Percentiles rank a stretch among this genome's conserved stretches.
phyloP scores from a whole-genome alignment of 2,113 vertebrate species.

The Morone chrysops region DNA sequence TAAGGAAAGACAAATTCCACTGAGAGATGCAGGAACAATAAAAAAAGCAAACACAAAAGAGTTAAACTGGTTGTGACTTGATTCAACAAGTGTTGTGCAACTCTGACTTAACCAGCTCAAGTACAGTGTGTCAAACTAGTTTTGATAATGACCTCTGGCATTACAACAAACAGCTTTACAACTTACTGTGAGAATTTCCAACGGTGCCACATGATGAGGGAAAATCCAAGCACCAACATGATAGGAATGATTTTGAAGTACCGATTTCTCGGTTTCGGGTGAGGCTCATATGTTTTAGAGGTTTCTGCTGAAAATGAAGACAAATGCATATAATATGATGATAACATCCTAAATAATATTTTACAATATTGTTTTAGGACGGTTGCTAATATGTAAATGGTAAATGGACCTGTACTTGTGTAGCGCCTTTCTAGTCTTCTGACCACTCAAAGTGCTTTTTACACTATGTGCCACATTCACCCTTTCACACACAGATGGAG shows the following conservation, averaged over 20 bases:
- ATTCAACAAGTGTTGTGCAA: not conserved
- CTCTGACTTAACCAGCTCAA: not conserved
- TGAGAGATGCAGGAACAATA: not conserved
- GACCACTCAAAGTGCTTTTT: too few relatives aligned
- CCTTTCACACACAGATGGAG: too few relatives aligned
- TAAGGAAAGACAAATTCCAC: not conserved
- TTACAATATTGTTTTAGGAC: not conserved
- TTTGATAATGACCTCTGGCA: not conserved
- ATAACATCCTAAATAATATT: not conserved
- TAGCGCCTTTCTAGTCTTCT: too few relatives aligned
- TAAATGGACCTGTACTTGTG: too few relatives aligned
- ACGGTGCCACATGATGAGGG: not conserved
- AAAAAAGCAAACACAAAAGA: not conserved
- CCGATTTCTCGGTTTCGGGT: too few relatives aligned
- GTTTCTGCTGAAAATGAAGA: not conserved
- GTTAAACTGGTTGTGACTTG: too few relatives aligned
- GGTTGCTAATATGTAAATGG: not conserved
- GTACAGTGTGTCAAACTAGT: too few relatives aligned
- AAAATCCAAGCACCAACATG: slow-evolving; percentile 9
- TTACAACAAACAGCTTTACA: not conserved
- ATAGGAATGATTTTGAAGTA: not conserved
- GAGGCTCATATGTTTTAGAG: too few relatives aligned
- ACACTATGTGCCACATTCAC: too few relatives aligned
- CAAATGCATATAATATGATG: not conserved
- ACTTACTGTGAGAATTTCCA: not conserved